Evolutionary conservation across 2,888 invertebrate genomes (phyloP).

Genomic region (Smittia aterrima): DNA sequence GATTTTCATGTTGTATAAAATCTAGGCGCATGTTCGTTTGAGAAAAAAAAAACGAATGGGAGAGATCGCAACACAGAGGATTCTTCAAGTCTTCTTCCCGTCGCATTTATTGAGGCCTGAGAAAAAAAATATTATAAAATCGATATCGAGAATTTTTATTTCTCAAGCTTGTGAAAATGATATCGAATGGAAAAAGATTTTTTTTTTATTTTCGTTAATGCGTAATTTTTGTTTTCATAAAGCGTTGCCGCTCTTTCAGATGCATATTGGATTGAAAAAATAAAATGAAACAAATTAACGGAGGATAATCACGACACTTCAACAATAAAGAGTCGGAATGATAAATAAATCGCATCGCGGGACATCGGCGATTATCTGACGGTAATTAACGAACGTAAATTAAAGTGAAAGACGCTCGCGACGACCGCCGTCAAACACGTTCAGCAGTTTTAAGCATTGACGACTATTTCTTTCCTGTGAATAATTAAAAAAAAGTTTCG

Average conservation of each 20-base stretch:
- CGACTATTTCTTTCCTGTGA: neutral
- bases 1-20: conserved; percentile 41
- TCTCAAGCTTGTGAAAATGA: neutral
- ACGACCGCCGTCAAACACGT: no score
- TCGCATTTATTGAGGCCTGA: conserved; percentile 28
- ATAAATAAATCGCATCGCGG: no score
- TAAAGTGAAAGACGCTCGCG: no score
- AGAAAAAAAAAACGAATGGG: neutral
- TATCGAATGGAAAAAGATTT: neutral
- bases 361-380: no score
- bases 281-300: no score
- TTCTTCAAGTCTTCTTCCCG: conserved; percentile 33
- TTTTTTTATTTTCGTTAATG: conserved; percentile 25
- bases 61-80: neutral
- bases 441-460: no score
- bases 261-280: neutral
- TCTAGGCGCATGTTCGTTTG: conserved; percentile 41
- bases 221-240: conserved; percentile 31
- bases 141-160: neutral
- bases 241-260: neutral
- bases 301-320: no score
- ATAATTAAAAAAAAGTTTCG: conserved; percentile 4
- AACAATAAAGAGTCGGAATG: no score
- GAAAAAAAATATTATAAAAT: conserved; percentile 20
- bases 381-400: no score